phyloP scores from a whole-genome alignment of 2,888 invertebrate species.

The Nymphalis polychloros region DNA sequence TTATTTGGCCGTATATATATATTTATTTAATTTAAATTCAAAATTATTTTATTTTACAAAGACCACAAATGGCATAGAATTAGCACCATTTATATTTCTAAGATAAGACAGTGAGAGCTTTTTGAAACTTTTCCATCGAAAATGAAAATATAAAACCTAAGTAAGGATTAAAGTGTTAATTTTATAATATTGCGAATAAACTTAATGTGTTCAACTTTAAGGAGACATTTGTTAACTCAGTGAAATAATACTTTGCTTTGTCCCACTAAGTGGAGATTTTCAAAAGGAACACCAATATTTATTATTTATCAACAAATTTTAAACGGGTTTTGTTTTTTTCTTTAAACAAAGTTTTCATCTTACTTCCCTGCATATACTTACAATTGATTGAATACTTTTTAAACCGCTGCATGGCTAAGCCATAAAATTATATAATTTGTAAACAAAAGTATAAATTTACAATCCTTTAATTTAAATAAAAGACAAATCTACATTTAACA shows the following conservation, averaged over 20 bases:
- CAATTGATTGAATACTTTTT: neutral
- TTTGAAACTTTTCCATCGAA: conserved; percentile 77
- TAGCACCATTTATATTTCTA: conserved; percentile 62
- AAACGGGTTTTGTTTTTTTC: neutral
- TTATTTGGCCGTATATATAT: conserved; percentile 17
- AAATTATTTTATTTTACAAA: conserved; percentile 18
- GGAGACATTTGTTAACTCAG: neutral
- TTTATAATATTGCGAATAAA: conserved; percentile 32
- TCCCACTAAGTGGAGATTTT: neutral
- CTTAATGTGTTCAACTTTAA: conserved; percentile 11
- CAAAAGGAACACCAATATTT: neutral
- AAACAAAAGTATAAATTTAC: conserved; percentile 7
- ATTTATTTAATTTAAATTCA: conserved; percentile 5
- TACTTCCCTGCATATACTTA: neutral
- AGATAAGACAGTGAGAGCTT: conserved; percentile 66
- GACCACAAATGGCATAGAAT: conserved; percentile 37
- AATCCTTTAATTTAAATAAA: conserved; percentile 7
- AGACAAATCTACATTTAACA: conserved; percentile 62
- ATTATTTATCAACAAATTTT: neutral
- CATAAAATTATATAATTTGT: conserved; percentile 20
- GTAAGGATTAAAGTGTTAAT: conserved; percentile 68
- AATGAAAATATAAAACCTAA: conserved; percentile 57
- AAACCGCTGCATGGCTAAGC: conserved; percentile 29
- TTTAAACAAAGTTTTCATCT: neutral
- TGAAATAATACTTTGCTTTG: neutral